Percentiles rank a stretch among this genome's conserved stretches.
These are phyloP conservation scores for Champsocephalus gunnari DNA, from an alignment of 2,797 vertebrate species.

Conservation along the genomic window DNA sequence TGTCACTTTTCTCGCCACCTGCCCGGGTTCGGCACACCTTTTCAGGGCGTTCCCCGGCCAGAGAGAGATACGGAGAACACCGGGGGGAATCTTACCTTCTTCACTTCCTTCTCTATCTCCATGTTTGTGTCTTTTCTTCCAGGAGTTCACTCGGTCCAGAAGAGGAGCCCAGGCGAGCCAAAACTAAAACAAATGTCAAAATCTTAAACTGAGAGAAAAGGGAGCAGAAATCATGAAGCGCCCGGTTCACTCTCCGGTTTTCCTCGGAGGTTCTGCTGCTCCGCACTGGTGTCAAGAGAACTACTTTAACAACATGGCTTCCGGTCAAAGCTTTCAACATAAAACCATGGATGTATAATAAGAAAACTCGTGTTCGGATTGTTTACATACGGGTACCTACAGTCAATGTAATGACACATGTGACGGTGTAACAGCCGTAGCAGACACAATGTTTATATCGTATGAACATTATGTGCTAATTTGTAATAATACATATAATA, in stretches of 20 bases:
- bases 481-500: too few species aligned
- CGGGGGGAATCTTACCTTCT: constrained; percentile 74
- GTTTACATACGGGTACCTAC: too few species aligned
- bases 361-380: neutral
- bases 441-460: too few species aligned
- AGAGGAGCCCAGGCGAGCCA: neutral
- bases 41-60: constrained; percentile 68
- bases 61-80: neutral
- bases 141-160: neutral
- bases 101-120: constrained; percentile 86
- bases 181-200: neutral
- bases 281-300: fast-evolving
- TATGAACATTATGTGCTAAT: too few species aligned
- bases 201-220: neutral
- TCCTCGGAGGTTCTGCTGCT: constrained; percentile 24
- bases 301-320: fast-evolving
- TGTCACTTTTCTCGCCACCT: constrained; percentile 51
- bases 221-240: neutral
- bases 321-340: constrained; percentile 42
- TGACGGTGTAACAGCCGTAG: too few species aligned
- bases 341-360: constrained; percentile 18
- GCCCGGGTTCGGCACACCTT: constrained; percentile 59
- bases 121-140: constrained; percentile 49
- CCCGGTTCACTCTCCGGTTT: constrained; percentile 14
- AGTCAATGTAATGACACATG: too few species aligned